Evolutionary conservation across 1,140 invertebrate genomes (phyloP), one percentile per base, ranked within the genome.

Genomic region (Solenopsis fugax): DNA sequence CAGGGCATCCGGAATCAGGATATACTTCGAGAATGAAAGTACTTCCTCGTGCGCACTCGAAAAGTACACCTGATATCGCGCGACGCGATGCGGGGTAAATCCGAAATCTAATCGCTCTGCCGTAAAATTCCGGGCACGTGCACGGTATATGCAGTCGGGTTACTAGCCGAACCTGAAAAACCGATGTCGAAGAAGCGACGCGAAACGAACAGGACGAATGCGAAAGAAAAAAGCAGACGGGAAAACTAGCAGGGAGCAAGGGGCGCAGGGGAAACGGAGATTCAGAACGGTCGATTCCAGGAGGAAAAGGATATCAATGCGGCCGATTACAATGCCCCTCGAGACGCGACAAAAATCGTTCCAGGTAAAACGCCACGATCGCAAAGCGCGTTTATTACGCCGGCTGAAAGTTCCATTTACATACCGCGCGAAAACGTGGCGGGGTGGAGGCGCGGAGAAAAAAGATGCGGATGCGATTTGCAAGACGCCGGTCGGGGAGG

Each of bases 381-480:
- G 89, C 89, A 91, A 90, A 86, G 88, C 85, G 90, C 87, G 91
- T 91, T 92, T 92, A 92, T 92, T 92, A 86, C 76, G 65, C 73
- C 86, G 86, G 72, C 81, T 82, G 73, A 85, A 87, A 89, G 67
- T 90, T 81, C 85, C 92, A 89, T 93, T 92, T 92, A 88, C 89
- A 91, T 87, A 87, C 78, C 87, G 62, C 60, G 52, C 60, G 76
- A 73, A 87, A 87, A 78, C 62, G 41, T 56, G 45, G 56, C 45
- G 24, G 10, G 9, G n/a, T 18, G 50, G 45, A 54, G n/a, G n/a
- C 16, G 60, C 29, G 86, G 58, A 48, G 80, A 84, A 72, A 56
- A 87, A 48, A 37, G 76, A 82, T 69, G 77, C 58, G 72, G 86
- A 88, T 75, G 80, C 62, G 78, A 88, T 88, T 88, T 85, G 67